Evolutionary conservation across 1,140 invertebrate genomes (phyloP), one percentile per base, ranked within the genome.

Genomic region (Drosophila littoralis): DNA sequence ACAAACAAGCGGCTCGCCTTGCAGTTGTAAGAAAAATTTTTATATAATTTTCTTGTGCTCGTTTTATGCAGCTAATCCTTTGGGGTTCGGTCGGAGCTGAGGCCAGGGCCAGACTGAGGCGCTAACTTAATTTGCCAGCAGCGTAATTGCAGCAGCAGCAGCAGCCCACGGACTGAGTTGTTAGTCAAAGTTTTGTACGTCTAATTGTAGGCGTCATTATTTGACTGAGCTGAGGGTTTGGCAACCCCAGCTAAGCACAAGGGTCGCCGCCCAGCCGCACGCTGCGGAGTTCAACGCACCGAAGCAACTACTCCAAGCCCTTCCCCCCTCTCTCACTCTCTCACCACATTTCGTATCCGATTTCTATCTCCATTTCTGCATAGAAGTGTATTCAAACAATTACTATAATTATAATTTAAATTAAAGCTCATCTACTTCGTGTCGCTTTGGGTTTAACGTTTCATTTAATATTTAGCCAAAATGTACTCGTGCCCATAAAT

Each of bases 391-490:
- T 50, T 9, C 40, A 13, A 63, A 63, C 60, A 57, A 40, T 59
- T 67, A 22, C 13, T 48, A 59, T 75, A 78, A 82, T 86, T 82
- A 70, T 63, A 73, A 88, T 68, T 76, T 67, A 72, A 79, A 81
- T 79, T 69, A 64, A 76, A 74, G 77, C 45, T 61, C 63, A 69
- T 45, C 45, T 17, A 40, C 13, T 28, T 40, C 13, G 45, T 9
- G 48, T 38, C 35, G 38, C 22, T 61, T 74, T 13, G 79, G 46
- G 66, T 15, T 83, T 89, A 88, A 88, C 84, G 70, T 77, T 83
- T 83, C 73, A 88, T 88, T 88, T 80, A 88, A 88, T 88, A 84
- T 88, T 88, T 89, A 83, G 77, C 72, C 77, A 71, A 88, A 82
- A 60, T 60, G 51, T 71, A 88, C 68, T 80, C 55, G 80, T 51